Evolutionary conservation across 2,888 invertebrate genomes (phyloP).

Genomic region (Mamestra brassicae): DNA sequence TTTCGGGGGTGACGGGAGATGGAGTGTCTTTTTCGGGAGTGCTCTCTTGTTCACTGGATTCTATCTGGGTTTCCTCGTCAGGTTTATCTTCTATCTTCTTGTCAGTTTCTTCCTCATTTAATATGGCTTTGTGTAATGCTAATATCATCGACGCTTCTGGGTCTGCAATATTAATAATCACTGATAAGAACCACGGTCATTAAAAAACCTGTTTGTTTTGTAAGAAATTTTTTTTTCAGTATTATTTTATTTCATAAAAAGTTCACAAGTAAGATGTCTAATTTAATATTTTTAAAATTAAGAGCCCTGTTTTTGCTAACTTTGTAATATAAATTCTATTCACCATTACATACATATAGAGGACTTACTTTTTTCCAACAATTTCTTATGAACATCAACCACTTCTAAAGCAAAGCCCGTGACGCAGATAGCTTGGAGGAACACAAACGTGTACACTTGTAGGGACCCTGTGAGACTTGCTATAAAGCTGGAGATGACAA

Average conservation of each 20-base stretch:
- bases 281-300: too few species aligned
- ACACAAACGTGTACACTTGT: constrained; percentile 94
- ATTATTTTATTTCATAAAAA: too few species aligned
- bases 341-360: background rate
- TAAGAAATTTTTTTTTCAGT: too few species aligned
- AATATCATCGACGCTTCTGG: constrained; percentile 82
- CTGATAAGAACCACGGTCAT: background rate
- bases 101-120: constrained; percentile 69
- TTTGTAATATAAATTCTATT: too few species aligned
- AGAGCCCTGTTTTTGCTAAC: too few species aligned
- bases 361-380: constrained; percentile 84
- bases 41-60: constrained; percentile 78
- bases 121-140: constrained; percentile 80
- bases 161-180: constrained; percentile 73
- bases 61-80: constrained; percentile 74
- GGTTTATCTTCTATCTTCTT: constrained; percentile 74
- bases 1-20: constrained; percentile 80
- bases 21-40: constrained; percentile 83
- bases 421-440: constrained; percentile 92
- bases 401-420: constrained; percentile 92
- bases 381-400: constrained; percentile 89
- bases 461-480: constrained; percentile 94
- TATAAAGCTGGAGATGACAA: constrained; percentile 93
- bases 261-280: too few species aligned
- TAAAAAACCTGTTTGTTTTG: too few species aligned